Evolutionary conservation across 2,888 invertebrate genomes (phyloP), one percentile per base, ranked within the genome.

Genomic region (Furcula furcula): DNA sequence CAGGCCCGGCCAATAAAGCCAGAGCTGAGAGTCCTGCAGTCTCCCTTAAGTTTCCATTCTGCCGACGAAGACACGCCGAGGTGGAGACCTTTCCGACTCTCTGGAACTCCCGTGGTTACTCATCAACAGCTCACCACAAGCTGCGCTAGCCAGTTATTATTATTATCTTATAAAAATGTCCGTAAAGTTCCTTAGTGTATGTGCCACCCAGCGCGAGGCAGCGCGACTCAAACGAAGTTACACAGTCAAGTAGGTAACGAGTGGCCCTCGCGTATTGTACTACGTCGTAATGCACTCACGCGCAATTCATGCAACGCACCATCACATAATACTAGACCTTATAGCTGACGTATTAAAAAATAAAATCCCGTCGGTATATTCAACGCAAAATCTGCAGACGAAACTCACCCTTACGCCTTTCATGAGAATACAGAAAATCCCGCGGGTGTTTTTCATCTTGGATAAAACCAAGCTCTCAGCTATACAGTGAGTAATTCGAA

Each of bases 241-340:
- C 77, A 82, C 81, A 86, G 87, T 86, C 87, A 85, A 87, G 87
- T 86, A 78, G 76, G 78, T 80, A 85, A 85, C 85, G 85, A 84
- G 85, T 81, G 81, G 79, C 76, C 75, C 75, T 71, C 71, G 65
- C 73, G 45, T 65, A 76, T 76, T 74, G 70, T 76, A 66, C 71
- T 65, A 62, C 59, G 68, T 60, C 69, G 64, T 59, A 56, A 68
- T 68, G 69, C 73, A 54, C 52, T 53, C 51, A 44, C 32, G 55
- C 51, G 55, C 59, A 55, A 48, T 55, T 46, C 41, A 59, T 50
- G 55, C 49, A 48, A 36, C 36, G 52, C 36, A 46, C 46, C 35
- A 46, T 42, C 27, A 35, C 45, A 42, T 39, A 21, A 36, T 27
- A n/a, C n/a, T n/a, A n/a, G n/a, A n/a, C n/a, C n/a, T n/a, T n/a